Conservation (phyloP, 2,888 invertebrate species). For the Balanococcus diminutus region DNA sequence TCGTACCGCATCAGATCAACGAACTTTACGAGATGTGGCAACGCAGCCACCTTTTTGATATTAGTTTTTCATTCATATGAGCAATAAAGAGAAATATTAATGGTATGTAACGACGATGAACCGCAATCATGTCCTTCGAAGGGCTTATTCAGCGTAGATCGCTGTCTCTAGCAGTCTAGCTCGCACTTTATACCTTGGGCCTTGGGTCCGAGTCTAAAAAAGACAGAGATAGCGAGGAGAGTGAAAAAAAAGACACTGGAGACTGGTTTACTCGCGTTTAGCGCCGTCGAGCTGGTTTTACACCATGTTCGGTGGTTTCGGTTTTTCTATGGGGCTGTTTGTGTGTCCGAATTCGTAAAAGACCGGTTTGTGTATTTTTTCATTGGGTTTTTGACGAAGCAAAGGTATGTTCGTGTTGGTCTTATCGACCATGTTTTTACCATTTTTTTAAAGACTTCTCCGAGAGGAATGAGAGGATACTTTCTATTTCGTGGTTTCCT, state of each 20-base stretch:
- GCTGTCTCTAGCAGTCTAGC: neutral
- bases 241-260: neutral
- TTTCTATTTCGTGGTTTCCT: no score
- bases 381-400: neutral
- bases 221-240: neutral
- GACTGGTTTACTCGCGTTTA: slow-evolving; percentile 34
- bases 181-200: neutral
- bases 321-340: neutral
- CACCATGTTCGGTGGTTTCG: slow-evolving; percentile 3
- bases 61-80: slow-evolving; percentile 40
- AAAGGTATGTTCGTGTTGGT: neutral
- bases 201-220: neutral
- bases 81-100: slow-evolving; percentile 38
- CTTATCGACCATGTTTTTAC: neutral
- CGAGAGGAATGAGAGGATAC: neutral
- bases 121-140: slow-evolving; percentile 40
- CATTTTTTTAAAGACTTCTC: neutral
- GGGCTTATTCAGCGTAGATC: slow-evolving; percentile 21
- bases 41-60: neutral
- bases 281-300: slow-evolving; percentile 40
- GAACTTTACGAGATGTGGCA: neutral
- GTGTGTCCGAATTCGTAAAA: slow-evolving; percentile 27
- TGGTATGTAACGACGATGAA: slow-evolving; percentile 42
- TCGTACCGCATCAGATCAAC: neutral
- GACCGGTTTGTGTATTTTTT: neutral